These are phyloP conservation scores for Rotaria socialis DNA, from an alignment of 2,888 invertebrate genomes.

Conservation along the genomic window DNA sequence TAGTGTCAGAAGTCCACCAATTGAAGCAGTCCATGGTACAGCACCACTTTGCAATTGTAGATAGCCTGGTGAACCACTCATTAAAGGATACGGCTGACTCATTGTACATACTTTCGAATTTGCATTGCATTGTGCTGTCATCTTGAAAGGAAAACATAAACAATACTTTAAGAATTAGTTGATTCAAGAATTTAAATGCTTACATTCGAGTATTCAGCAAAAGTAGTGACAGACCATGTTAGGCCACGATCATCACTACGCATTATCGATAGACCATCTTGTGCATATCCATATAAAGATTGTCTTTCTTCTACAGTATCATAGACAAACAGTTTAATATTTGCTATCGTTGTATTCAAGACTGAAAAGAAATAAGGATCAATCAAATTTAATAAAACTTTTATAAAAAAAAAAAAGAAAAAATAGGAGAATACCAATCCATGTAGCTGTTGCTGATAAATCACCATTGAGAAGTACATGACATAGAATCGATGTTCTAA, in stretches of 20 bases:
- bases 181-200: too few species aligned
- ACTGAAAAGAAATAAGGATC: background rate
- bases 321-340: background rate
- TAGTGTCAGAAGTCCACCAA: background rate
- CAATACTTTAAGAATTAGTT: too few species aligned
- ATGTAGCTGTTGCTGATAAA: background rate
- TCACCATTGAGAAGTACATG: background rate
- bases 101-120: background rate
- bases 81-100: background rate
- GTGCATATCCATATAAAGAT: slow-evolving; percentile 18
- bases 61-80: background rate
- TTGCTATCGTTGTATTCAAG: slow-evolving; percentile 9
- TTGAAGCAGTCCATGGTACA: slow-evolving; percentile 6
- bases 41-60: background rate
- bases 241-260: slow-evolving; percentile 33
- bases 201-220: background rate
- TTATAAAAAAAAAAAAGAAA: background rate
- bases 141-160: background rate
- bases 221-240: background rate
- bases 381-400: too few species aligned
- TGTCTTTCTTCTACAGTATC: background rate
- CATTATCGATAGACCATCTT: background rate
- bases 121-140: background rate
- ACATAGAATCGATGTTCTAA: background rate
- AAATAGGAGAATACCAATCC: background rate